These are phyloP conservation scores for Fundulus diaphanus DNA, from an alignment of 2,797 vertebrate species.

Conservation along the genomic window DNA sequence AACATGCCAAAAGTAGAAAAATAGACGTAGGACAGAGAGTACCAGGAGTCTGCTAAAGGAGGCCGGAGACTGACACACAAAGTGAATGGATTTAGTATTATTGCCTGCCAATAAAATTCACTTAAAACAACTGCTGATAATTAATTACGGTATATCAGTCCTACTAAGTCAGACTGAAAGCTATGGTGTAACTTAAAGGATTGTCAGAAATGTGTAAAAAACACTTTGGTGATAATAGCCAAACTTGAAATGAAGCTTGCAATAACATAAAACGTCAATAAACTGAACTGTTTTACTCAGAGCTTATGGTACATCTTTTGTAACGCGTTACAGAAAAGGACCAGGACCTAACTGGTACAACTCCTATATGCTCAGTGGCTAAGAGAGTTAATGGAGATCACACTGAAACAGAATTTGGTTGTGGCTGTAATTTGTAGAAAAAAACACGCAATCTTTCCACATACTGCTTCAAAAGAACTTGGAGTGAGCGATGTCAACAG, in stretches of 20 bases:
- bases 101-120: background rate
- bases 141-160: background rate
- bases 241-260: background rate
- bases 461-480: no score
- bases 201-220: background rate
- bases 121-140: background rate
- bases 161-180: background rate
- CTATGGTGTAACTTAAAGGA: background rate
- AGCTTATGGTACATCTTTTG: no score
- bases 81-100: background rate
- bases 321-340: no score
- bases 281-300: no score
- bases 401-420: no score
- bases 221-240: background rate
- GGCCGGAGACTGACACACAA: conserved; percentile 71
- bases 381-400: no score
- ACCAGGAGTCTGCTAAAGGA: conserved; percentile 80
- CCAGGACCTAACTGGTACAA: no score
- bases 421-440: no score
- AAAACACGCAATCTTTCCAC: no score
- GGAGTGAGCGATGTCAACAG: no score
- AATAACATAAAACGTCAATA: background rate
- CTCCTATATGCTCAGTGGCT: no score
- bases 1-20: conserved; percentile 75
- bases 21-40: conserved; percentile 86